phyloP scores from a whole-genome alignment of 2,888 invertebrate species.

The Aradus depressus region DNA sequence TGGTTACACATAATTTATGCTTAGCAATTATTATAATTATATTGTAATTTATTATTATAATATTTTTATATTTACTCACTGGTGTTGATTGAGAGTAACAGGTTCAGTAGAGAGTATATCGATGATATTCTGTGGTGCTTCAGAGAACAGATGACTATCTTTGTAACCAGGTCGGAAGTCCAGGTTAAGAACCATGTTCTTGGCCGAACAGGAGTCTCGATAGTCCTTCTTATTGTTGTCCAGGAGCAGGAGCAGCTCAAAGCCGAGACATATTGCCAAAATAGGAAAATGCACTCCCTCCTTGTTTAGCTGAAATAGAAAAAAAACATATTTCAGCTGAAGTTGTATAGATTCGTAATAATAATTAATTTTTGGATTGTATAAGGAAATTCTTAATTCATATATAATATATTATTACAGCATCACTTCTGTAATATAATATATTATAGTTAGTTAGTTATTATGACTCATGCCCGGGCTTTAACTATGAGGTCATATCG shows the following conservation, averaged over 20 bases:
- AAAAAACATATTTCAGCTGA: too few relatives aligned
- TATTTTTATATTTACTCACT: background rate
- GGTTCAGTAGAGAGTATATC: conserved; percentile 39
- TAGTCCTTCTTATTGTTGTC: conserved; percentile 44
- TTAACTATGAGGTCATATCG: too few relatives aligned
- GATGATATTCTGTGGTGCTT: conserved; percentile 48
- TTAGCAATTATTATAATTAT: too few relatives aligned
- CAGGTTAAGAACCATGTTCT: conserved; percentile 51
- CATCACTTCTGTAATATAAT: conserved; percentile 16
- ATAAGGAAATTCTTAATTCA: too few relatives aligned
- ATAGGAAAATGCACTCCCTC: conserved; percentile 54
- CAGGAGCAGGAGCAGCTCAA: conserved; percentile 55
- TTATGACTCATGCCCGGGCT: too few relatives aligned
- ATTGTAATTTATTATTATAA: background rate
- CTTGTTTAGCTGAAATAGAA: background rate
- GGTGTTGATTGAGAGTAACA: conserved; percentile 7
- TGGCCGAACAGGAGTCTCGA: conserved; percentile 44
- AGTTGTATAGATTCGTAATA: too few relatives aligned
- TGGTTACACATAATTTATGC: too few relatives aligned
- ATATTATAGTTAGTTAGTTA: too few relatives aligned
- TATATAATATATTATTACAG: too few relatives aligned
- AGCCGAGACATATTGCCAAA: conserved; percentile 82
- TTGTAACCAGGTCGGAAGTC: conserved; percentile 54
- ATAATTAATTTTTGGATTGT: too few relatives aligned
- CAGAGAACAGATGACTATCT: conserved; percentile 52